phyloP scores from a whole-genome alignment of 2,113 vertebrate species.

The Chunga burmeisteri region DNA sequence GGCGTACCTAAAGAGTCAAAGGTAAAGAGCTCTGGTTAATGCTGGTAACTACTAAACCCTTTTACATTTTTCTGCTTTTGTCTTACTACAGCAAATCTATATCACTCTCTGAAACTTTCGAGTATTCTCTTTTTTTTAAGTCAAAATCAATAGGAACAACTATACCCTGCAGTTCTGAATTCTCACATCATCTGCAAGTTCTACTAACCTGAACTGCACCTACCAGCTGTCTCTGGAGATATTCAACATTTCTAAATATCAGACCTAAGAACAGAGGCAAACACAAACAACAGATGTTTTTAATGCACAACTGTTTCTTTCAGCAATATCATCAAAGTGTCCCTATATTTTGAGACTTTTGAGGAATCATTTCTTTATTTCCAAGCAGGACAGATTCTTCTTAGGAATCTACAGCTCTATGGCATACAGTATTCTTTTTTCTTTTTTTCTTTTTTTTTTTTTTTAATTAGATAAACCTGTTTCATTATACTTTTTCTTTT shows the following conservation, averaged over 20 bases:
- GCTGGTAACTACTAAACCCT: background rate
- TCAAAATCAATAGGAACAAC: background rate
- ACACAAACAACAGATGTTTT: background rate
- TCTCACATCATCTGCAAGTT: background rate
- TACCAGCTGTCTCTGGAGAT: background rate
- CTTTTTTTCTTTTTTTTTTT: background rate
- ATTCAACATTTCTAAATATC: background rate
- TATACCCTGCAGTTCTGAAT: background rate
- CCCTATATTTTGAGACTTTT: background rate
- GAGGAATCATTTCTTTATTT: background rate
- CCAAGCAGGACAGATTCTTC: background rate
- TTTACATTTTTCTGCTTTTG: background rate
- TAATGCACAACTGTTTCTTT: background rate
- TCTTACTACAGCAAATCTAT: background rate
- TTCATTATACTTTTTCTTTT: background rate
- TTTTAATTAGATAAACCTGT: background rate
- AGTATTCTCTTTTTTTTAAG: background rate
- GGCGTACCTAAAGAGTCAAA: background rate
- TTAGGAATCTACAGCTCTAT: background rate
- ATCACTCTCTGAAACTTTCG: background rate
- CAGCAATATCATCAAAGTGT: background rate
- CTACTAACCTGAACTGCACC: background rate
- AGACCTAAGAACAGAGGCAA: background rate
- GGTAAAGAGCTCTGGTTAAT: background rate
- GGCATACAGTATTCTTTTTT: background rate